Conservation (phyloP, 2,113 vertebrate genomes). For the Buteo buteo region DNA sequence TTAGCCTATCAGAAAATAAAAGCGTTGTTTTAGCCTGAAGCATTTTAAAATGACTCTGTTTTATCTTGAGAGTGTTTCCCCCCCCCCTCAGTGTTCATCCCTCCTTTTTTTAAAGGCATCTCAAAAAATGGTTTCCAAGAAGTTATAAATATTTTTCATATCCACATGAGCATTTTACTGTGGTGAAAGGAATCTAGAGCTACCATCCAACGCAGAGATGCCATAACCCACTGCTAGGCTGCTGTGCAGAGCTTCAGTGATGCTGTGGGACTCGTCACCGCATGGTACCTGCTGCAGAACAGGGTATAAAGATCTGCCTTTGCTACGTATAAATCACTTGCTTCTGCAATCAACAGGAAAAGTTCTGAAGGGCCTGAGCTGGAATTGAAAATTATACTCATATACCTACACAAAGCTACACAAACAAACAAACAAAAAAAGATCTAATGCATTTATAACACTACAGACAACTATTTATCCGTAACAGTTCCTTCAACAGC, state of each 20-base stretch:
- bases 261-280: neutral
- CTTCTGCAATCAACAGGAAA: neutral
- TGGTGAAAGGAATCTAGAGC: neutral
- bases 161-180: neutral
- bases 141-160: neutral
- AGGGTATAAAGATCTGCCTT: neutral
- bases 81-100: neutral
- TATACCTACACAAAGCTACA: neutral
- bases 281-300: neutral
- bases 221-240: neutral
- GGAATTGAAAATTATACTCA: neutral
- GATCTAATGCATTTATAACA: neutral
- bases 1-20: neutral
- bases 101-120: neutral
- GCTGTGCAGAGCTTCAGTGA: neutral
- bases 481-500: neutral
- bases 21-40: neutral
- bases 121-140: neutral
- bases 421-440: neutral
- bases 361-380: neutral
- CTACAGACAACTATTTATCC: neutral
- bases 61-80: fast-evolving
- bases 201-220: neutral
- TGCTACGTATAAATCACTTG: fast-evolving
- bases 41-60: fast-evolving